Evolutionary conservation across 1,140 invertebrate genomes (phyloP), one percentile per base, ranked within the genome.

Genomic region (Drosophila fuyamai): DNA sequence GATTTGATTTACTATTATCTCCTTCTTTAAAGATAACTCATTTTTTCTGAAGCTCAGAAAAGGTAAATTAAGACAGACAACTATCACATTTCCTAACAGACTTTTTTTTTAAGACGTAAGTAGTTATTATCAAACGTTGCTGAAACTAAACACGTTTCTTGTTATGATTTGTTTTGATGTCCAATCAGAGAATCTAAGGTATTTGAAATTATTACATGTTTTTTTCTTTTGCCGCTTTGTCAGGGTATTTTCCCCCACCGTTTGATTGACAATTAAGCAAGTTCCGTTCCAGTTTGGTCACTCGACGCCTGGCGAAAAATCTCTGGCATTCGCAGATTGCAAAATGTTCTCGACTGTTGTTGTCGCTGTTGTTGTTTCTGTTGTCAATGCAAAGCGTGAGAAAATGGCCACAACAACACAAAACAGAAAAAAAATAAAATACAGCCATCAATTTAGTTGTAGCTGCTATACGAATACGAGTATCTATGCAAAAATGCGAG

Each of bases 251-350:
- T 36, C 29, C 50, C 50, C 50, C 32, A 18, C n/a, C 14, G 6
- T 55, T 51, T 57, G 77, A 70, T 60, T 70, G 81, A 79, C 81
- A 84, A 81, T 84, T 84, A 84, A 80, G 72, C 72, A 68, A 83
- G 81, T 84, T 84, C 81, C 81, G 81, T 84, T 84, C 81, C 81
- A 84, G 72, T 84, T 84, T 77, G 55, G 57, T 48, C 41, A 53
- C 46, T 70, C 58, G 79, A 48, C 63, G 67, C 67, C 67, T 40
- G 65, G 66, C 36, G 54, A 71, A 71, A 70, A 56, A 71, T 71
- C 67, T 71, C 67, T 71, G 67, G 67, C 51, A 71, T 71, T 70
- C 36, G 53, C 12, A 13, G 67, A 71, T 71, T 71, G 67, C 67
- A 71, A 71, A 71, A 71, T 27, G 67, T 71, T 71, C 67, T 71